Percentiles rank a stretch among this genome's conserved stretches.
phyloP scores from a whole-genome alignment of 1,140 invertebrate species.

The Trachymyrmex cornetzi region DNA sequence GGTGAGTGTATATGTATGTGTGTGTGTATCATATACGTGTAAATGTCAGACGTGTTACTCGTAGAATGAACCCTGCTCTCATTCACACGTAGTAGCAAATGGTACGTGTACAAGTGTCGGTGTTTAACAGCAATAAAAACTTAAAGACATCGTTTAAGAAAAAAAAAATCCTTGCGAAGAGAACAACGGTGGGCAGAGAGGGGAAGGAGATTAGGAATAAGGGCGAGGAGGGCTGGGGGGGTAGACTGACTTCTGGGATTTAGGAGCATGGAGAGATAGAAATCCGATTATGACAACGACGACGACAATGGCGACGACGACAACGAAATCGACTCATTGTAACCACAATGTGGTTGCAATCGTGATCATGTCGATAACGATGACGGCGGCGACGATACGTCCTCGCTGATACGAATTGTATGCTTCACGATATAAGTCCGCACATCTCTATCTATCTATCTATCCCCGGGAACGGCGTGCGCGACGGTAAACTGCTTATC shows the following conservation, averaged over 20 bases:
- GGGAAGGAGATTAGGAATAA: slow-evolving; percentile 72
- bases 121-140: slow-evolving; percentile 83
- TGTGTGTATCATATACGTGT: slow-evolving; percentile 68
- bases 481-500: slow-evolving; percentile 84
- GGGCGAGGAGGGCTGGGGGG: slow-evolving; percentile 52
- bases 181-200: slow-evolving; percentile 82
- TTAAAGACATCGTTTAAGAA: slow-evolving; percentile 76
- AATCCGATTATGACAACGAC: slow-evolving; percentile 75
- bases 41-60: slow-evolving; percentile 47
- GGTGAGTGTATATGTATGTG: slow-evolving; percentile 72
- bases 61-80: slow-evolving; percentile 45
- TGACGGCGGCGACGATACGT: slow-evolving; percentile 73
- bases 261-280: slow-evolving; percentile 81
- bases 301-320: slow-evolving; percentile 73
- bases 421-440: slow-evolving; percentile 82
- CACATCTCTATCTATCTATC: slow-evolving; percentile 84
- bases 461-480: slow-evolving; percentile 82
- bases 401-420: slow-evolving; percentile 75
- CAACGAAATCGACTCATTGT: neutral
- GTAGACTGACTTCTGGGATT: slow-evolving; percentile 77
- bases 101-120: slow-evolving; percentile 65
- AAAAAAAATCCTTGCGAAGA: slow-evolving; percentile 81
- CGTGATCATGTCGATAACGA: slow-evolving; percentile 56
- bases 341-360: no score
- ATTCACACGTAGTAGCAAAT: slow-evolving; percentile 52